A percentile compares a stretch with the other conserved stretches of the same genome.
Conservation (phyloP, 2,797 vertebrate species). For the Mormyrops boulengeri region DNA sequence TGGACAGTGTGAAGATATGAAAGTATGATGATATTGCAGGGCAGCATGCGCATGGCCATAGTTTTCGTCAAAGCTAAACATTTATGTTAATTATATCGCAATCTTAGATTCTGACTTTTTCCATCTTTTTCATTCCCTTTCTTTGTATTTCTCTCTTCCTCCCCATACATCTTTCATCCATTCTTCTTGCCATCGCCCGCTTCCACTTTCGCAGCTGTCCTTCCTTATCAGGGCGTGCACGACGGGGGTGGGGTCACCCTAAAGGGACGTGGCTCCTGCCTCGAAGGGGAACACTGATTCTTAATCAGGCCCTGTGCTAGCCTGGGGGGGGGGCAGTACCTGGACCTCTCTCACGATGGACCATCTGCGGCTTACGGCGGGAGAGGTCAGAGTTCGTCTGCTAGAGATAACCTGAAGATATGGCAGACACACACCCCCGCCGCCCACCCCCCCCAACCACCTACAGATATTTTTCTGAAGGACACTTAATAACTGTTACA, state of each 20-base stretch:
- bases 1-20: neutral
- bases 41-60: neutral
- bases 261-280: neutral
- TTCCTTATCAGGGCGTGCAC: slow-evolving; percentile 22
- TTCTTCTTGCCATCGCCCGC: neutral
- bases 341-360: neutral
- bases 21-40: neutral
- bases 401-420: neutral
- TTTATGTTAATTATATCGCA: neutral
- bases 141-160: neutral
- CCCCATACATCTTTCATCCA: neutral
- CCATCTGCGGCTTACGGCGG: neutral
- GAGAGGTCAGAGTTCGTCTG: neutral
- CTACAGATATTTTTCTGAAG: neutral
- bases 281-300: neutral
- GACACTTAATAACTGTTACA: neutral
- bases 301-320: neutral
- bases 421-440: neutral
- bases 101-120: neutral
- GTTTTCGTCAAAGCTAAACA: neutral
- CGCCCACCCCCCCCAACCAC: neutral
- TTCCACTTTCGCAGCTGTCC: slow-evolving; percentile 31
- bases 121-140: neutral
- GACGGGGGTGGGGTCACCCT: slow-evolving; percentile 43
- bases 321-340: neutral